Evolutionary conservation across 1,140 invertebrate species (phyloP).

Genomic region (Drosophila yakuba): DNA sequence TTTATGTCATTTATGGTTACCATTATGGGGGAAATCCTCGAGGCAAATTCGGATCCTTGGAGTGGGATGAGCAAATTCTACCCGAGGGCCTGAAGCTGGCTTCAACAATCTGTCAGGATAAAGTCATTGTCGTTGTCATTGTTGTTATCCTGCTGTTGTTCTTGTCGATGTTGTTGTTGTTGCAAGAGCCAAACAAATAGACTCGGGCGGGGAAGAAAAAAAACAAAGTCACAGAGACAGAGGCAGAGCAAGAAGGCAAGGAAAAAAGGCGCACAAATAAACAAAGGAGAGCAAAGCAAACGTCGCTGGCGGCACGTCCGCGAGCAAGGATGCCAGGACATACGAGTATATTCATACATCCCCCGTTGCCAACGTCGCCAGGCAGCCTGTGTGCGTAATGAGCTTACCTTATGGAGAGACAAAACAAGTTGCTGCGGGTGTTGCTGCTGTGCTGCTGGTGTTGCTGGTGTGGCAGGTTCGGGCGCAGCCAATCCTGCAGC

Average conservation of each 20-base stretch:
- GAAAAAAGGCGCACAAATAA: conserved; percentile 67
- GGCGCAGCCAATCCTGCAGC: conserved; percentile 64
- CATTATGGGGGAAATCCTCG: conserved; percentile 20
- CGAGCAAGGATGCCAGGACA: conserved; percentile 54
- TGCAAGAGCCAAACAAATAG: conserved; percentile 58
- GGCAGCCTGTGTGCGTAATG: conserved; percentile 64
- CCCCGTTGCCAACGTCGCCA: conserved; percentile 56
- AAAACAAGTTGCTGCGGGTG: conserved; percentile 48
- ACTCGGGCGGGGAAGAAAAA: conserved; percentile 39
- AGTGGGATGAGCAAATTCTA: conserved; percentile 3
- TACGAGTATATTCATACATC: background rate
- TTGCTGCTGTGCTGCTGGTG: conserved; percentile 29
- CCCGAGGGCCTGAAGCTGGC: conserved; percentile 33
- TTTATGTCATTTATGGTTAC: conserved; percentile 42
- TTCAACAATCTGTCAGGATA: conserved; percentile 78
- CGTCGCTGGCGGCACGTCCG: conserved; percentile 74
- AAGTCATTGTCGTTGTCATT: conserved; percentile 77
- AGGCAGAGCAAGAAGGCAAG: conserved; percentile 6
- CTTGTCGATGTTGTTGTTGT: conserved; percentile 23
- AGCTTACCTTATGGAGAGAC: conserved; percentile 77
- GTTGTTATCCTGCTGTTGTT: conserved; percentile 55
- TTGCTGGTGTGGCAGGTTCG: conserved; percentile 23
- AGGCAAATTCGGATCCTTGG: conserved; percentile 20
- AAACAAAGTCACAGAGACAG: conserved; percentile 14
- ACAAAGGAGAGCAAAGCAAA: conserved; percentile 73